phyloP scores from a whole-genome alignment of 2,797 vertebrate genomes.

The Sparidentex hasta region DNA sequence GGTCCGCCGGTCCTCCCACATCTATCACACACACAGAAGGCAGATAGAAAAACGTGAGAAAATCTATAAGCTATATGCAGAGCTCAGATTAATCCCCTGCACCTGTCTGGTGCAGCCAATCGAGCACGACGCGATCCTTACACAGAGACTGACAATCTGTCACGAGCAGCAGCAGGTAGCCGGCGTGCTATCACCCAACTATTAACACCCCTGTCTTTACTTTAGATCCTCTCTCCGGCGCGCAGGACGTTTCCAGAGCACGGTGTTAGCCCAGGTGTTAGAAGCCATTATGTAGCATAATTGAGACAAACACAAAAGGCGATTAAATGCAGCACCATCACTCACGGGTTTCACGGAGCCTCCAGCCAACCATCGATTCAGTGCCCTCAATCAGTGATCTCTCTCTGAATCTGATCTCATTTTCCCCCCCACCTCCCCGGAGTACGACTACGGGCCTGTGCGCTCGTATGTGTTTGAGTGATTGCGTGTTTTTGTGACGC shows the following conservation, averaged over 20 bases:
- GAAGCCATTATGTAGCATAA: constrained; percentile 86
- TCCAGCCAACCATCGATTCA: constrained; percentile 85
- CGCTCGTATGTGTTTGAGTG: constrained; percentile 66
- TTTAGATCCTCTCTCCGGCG: constrained; percentile 63
- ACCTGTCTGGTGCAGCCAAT: constrained; percentile 44
- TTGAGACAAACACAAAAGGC: constrained; percentile 87
- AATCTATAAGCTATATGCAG: constrained; percentile 47
- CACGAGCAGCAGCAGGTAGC: constrained; percentile 58
- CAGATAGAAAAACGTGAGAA: constrained; percentile 33
- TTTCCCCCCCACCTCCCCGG: constrained; percentile 65
- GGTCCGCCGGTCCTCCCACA: constrained; percentile 94
- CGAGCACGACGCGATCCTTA: constrained; percentile 44
- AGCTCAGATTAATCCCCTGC: constrained; percentile 44
- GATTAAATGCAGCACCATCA: constrained; percentile 86
- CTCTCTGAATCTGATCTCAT: constrained; percentile 84
- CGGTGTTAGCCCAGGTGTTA: constrained; percentile 82
- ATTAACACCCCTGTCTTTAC: constrained; percentile 81
- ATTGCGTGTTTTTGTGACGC: constrained; percentile 46
- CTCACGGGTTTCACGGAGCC: constrained; percentile 81
- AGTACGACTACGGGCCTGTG: constrained; percentile 45
- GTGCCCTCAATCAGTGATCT: constrained; percentile 89
- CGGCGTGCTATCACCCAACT: constrained; percentile 58
- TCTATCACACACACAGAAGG: constrained; percentile 81
- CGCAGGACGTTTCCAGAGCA: constrained; percentile 72
- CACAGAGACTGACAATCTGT: constrained; percentile 65